Base-by-base conservation (phyloP, 1,140 invertebrate genomes). In the Cecropterus lyciades region DNA sequence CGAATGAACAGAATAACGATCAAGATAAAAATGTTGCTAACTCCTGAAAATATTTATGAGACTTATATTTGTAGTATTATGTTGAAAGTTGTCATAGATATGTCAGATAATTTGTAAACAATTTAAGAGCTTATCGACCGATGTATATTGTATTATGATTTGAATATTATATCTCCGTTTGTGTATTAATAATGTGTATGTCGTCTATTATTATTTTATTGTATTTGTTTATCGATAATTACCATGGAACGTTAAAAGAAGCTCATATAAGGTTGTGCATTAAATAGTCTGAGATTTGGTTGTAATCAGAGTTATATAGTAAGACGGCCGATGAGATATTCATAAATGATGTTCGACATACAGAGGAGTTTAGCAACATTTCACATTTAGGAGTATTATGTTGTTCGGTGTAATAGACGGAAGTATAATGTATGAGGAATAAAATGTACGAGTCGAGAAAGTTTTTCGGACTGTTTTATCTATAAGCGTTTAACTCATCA, bases 221-320 rank as follows among this genome's bases (percentile, higher is more conserved):
- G 11, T 52, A 13, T 46, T 59, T 46, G 42, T 30, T 59, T 33
- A 46, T 59, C 24, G 24, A 14, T 57, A 37, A 55, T 8, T 27
- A n/a, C 13, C 56, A 14, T 33, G 9, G 14, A 48, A 60, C n/a
- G 14, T 14, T 53, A 69, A 55, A 65, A 70, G 57, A 75, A 77
- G 85, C 82, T 84, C 83, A 84, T 85, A 71, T 77, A 59, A 75
- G 83, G 85, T 85, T 87, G 82, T 87, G 85, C 75, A 51, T 77
- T 65, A 69, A 72, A 76, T 82, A 79, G 73, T 82, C 69, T 80
- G 73, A 75, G 51, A 66, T 79, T 78, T 65, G 72, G 70, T 84
- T 77, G 73, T 82, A 73, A 75, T 69, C 60, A 51, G 64, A 70
- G 17, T 72, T 71, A 11, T 71, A 72, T 68, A 66, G 16, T 64